phyloP scores from a whole-genome alignment of 2,888 invertebrate species.

The Dicranocentrus wangi region DNA sequence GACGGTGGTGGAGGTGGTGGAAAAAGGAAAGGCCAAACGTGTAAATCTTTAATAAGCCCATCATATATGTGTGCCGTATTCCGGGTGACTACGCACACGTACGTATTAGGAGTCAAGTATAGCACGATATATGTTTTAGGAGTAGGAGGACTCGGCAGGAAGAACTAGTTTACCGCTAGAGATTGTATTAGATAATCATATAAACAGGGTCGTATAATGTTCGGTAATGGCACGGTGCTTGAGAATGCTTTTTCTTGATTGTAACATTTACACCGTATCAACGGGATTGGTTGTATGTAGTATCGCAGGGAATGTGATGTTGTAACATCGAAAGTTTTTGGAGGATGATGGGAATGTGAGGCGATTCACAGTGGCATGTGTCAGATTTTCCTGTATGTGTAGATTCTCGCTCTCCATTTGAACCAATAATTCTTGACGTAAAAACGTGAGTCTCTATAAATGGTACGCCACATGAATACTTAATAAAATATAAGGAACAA shows the following conservation, averaged over 20 bases:
- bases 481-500: too few relatives aligned
- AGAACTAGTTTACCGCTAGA: not conserved
- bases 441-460: too few relatives aligned
- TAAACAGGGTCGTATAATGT: conserved; percentile 6
- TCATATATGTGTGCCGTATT: conserved; percentile 12
- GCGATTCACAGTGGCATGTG: not conserved
- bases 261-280: conserved; percentile 13
- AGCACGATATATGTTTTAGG: too few relatives aligned
- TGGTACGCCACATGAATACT: too few relatives aligned
- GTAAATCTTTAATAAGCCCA: conserved; percentile 28
- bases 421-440: too few relatives aligned
- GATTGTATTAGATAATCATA: not conserved
- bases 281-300: not conserved
- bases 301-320: too few relatives aligned
- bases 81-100: not conserved
- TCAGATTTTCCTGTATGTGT: not conserved
- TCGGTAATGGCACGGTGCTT: conserved; percentile 3
- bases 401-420: not conserved
- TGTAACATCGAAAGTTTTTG: too few relatives aligned
- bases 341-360: not conserved
- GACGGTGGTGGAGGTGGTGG: too few relatives aligned
- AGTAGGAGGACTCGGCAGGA: too few relatives aligned
- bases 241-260: conserved; percentile 10
- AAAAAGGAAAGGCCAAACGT: conserved; percentile 21
- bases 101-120: too few relatives aligned